Percentiles rank a stretch among this genome's conserved stretches.
phyloP scores from a whole-genome alignment of 2,797 vertebrate genomes.

The Hipposideros larvatus region DNA sequence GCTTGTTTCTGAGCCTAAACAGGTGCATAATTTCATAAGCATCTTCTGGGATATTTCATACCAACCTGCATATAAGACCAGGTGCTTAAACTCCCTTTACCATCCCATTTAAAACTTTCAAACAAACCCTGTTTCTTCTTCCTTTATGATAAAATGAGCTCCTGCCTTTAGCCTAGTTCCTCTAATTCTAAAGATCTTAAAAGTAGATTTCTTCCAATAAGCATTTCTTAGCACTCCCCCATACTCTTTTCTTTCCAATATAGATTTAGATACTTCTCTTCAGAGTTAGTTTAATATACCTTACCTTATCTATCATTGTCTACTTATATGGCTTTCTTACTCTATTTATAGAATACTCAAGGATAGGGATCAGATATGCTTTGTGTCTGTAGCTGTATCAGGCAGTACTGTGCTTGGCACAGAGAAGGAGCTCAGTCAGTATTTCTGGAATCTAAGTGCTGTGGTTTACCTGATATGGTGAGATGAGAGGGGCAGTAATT shows the following conservation, averaged over 20 bases:
- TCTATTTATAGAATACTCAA: not conserved
- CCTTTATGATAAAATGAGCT: not conserved
- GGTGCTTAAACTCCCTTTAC: not conserved
- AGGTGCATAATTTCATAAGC: not conserved
- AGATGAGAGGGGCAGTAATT: not conserved
- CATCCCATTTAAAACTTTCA: not conserved
- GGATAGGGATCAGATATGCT: not conserved
- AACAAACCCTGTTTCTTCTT: not conserved
- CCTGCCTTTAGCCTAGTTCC: not conserved
- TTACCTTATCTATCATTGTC: not conserved
- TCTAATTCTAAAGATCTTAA: conserved; percentile 36
- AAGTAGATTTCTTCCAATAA: not conserved
- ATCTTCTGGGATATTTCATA: conserved; percentile 7
- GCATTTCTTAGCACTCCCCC: not conserved
- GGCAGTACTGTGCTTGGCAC: not conserved
- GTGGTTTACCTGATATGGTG: not conserved
- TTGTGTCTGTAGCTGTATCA: not conserved
- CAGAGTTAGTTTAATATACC: not conserved
- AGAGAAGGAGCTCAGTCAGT: not conserved
- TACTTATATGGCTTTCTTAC: not conserved
- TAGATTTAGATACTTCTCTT: not conserved
- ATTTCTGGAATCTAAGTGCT: conserved; percentile 10
- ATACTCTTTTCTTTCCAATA: not conserved
- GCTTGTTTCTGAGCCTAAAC: not conserved
- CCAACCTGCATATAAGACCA: conserved; percentile 1